A percentile compares a stretch with the other conserved stretches of the same genome.
Conservation (phyloP, 2,797 vertebrate genomes). For the Trachops cirrhosus region DNA sequence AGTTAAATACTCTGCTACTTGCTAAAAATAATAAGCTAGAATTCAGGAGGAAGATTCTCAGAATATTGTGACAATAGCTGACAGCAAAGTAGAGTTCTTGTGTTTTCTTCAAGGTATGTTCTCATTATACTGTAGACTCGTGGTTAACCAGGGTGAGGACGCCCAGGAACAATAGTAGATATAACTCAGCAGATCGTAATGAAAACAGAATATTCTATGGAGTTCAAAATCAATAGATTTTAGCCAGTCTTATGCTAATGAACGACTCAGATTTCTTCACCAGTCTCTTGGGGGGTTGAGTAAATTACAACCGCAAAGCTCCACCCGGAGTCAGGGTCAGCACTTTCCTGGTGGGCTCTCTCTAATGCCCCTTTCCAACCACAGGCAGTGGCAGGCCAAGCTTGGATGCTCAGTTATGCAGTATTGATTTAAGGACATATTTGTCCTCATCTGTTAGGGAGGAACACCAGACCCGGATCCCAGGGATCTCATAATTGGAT, state of each 20-base stretch:
- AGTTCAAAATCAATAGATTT: conserved; percentile 71
- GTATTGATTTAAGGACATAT: conserved; percentile 70
- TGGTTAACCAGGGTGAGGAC: not conserved
- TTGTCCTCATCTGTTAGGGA: conserved; percentile 55
- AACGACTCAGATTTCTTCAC: conserved; percentile 39
- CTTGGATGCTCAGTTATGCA: not conserved
- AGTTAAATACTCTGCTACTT: conserved; percentile 58
- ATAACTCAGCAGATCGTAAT: conserved; percentile 53
- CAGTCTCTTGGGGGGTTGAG: conserved; percentile 58
- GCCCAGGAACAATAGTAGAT: not conserved
- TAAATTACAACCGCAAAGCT: not conserved
- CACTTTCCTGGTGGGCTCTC: conserved; percentile 23
- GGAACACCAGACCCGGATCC: not conserved
- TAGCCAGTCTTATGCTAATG: conserved; percentile 72
- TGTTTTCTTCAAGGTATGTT: not conserved
- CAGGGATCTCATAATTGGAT: conserved; percentile 64
- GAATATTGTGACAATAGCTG: conserved; percentile 28
- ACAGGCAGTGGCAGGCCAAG: accelerated
- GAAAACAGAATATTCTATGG: conserved; percentile 64
- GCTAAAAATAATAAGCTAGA: conserved; percentile 55
- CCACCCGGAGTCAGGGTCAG: conserved; percentile 6
- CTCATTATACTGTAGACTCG: conserved; percentile 42
- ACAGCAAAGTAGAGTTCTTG: not conserved
- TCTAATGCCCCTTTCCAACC: not conserved
- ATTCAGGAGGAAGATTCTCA: conserved; percentile 5